Evolutionary conservation across 2,797 vertebrate species (phyloP), one percentile per base, ranked within the genome.

Genomic region (Kryptolebias ocellatus): DNA sequence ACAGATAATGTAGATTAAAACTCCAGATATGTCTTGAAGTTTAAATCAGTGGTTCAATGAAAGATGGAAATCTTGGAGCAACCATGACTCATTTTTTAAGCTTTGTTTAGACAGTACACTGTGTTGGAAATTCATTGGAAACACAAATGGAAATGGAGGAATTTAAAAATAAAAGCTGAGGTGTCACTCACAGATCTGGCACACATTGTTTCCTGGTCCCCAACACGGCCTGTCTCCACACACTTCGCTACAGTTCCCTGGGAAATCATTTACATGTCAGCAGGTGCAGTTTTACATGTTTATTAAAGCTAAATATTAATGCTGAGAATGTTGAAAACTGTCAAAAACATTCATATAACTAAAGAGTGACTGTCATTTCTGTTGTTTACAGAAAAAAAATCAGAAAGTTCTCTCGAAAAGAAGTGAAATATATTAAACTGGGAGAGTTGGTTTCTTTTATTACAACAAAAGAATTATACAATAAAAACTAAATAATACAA

Each of bases 181-280:
- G 62, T 45, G 28, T 74, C 62, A 95, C 96, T 93, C 80, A 98
- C 96, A 70, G 83, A 90, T 96, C 92, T 99, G 97, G 81, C 97
- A 99, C 16, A 92, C 90, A 59, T 93, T 89, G 0, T 89, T 94
- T 67, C 89, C 89, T 0, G 96, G 93, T 6, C 95, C 96, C 97
- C 97, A 98, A 83, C 97, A 98, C 5, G 87, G 83, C 0, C 86
- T 85, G 0, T 89, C 85, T 76, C 87, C 84, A 77, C 97, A 99
- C 39, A 59, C 87, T 64, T 90, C 56, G n/a, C 96, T 75, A 84
- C 97, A 98, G 0, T 89, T 83, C 66, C 90, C 97, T 98, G 81
- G 60, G 39, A 76, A 6, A 60, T 0, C 11, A 55, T 18, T 3
- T 37, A 2, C 59, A 50, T 0, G 31, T 78, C 20, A 74, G 31